These are phyloP conservation scores for Sialia sialis DNA, from an alignment of 2,113 vertebrate genomes.

Conservation along the genomic window DNA sequence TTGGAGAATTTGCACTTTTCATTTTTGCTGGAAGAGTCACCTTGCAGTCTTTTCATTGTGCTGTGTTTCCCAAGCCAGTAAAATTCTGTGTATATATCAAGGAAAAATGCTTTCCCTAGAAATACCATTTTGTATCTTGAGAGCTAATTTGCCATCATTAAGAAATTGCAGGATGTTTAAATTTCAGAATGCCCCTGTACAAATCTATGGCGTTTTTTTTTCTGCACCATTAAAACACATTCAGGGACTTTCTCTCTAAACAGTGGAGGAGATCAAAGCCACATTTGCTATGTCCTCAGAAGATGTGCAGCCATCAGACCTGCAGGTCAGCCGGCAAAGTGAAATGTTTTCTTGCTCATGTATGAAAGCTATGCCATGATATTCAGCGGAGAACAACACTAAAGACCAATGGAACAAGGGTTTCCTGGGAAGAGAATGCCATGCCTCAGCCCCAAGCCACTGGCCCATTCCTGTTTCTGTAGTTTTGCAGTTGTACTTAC, in stretches of 20 bases:
- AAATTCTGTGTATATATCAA: neutral
- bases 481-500: neutral
- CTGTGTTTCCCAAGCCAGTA: neutral
- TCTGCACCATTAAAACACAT: neutral
- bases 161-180: neutral
- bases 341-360: neutral
- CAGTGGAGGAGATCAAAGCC: neutral
- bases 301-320: neutral
- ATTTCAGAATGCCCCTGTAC: neutral
- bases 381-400: neutral
- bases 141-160: neutral
- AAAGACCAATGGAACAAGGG: neutral
- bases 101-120: neutral
- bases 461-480: neutral
- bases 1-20: neutral
- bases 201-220: neutral
- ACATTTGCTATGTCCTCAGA: neutral
- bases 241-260: neutral
- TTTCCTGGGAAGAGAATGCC: neutral
- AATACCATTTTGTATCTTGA: neutral
- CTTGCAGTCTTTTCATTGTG: neutral
- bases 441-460: neutral
- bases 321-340: neutral
- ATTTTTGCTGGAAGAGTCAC: neutral
- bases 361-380: fast-evolving